Percentiles rank a stretch among this genome's conserved stretches.
Evolutionary conservation across 2,113 vertebrate species (phyloP).

Genomic region (Ochotona curzoniae): DNA sequence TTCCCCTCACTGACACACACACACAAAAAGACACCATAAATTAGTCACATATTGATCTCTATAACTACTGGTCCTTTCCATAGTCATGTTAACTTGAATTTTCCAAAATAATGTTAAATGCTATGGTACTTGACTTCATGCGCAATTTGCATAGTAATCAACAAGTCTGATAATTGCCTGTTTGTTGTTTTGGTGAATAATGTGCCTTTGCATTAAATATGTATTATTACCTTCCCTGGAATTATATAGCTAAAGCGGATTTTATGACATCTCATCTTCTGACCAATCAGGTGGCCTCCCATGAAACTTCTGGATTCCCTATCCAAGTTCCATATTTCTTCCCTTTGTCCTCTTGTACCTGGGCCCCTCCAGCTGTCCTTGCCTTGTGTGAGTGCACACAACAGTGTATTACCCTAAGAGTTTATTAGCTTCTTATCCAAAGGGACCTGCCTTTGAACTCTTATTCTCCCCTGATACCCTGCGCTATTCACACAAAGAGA

Average conservation of each 20-base stretch:
- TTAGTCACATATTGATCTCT: not conserved
- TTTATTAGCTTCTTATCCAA: not conserved
- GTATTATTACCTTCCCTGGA: constrained; percentile 10
- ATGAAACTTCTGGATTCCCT: not conserved
- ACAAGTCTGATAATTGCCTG: not conserved
- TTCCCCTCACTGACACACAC: accelerated
- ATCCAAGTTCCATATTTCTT: not conserved
- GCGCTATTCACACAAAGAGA: constrained; percentile 8
- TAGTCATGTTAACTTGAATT: constrained; percentile 11
- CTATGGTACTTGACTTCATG: not conserved
- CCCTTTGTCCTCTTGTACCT: not conserved
- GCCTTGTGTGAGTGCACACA: not conserved
- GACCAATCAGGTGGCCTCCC: not conserved
- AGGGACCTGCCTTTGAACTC: not conserved
- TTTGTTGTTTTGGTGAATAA: constrained; percentile 8
- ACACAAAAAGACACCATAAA: not conserved
- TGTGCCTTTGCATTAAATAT: constrained; percentile 29
- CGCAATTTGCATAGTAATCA: constrained; percentile 12
- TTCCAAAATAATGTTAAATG: constrained; percentile 36
- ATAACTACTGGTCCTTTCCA: not conserved
- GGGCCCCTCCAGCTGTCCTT: not conserved
- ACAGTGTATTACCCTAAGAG: not conserved
- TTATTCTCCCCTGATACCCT: not conserved
- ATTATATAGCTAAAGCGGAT: not conserved
- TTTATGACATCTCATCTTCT: not conserved